Evolutionary conservation across 1,140 invertebrate species (phyloP).

Genomic region (Brachionus rotundiformis): DNA sequence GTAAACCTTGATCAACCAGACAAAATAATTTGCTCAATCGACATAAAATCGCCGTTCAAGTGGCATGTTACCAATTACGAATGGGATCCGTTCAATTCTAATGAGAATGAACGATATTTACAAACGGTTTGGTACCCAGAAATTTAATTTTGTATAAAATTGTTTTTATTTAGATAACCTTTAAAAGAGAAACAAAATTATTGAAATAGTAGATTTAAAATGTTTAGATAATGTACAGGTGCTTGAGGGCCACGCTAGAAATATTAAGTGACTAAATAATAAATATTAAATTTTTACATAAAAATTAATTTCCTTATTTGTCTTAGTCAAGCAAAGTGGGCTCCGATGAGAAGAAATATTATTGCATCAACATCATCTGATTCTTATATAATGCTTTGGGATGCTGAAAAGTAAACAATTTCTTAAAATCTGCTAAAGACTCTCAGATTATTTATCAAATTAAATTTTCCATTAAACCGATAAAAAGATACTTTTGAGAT

Average conservation of each 20-base stretch:
- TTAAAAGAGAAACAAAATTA: slow-evolving; percentile 26
- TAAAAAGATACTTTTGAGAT: background rate
- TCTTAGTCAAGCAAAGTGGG: slow-evolving; percentile 25
- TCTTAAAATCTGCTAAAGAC: background rate
- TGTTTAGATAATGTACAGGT: background rate
- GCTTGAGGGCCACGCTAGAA: background rate
- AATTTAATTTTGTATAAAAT: background rate
- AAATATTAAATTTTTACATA: background rate
- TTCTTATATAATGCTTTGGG: slow-evolving; percentile 16
- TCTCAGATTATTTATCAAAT: no score
- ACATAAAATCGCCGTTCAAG: background rate
- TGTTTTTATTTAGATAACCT: background rate
- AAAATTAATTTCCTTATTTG: background rate
- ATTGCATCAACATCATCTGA: slow-evolving; percentile 15
- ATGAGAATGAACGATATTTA: background rate
- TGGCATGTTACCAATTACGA: slow-evolving; percentile 39
- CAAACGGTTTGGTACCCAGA: slow-evolving; percentile 32
- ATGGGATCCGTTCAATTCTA: slow-evolving; percentile 20
- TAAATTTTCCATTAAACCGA: no score
- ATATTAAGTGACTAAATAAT: slow-evolving; percentile 3
- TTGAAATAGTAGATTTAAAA: slow-evolving; percentile 16
- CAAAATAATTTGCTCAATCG: background rate
- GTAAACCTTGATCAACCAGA: background rate
- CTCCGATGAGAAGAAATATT: background rate
- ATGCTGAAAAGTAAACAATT: background rate